Conservation (phyloP, 2,797 vertebrate genomes). For the Smutsia temminckii region DNA sequence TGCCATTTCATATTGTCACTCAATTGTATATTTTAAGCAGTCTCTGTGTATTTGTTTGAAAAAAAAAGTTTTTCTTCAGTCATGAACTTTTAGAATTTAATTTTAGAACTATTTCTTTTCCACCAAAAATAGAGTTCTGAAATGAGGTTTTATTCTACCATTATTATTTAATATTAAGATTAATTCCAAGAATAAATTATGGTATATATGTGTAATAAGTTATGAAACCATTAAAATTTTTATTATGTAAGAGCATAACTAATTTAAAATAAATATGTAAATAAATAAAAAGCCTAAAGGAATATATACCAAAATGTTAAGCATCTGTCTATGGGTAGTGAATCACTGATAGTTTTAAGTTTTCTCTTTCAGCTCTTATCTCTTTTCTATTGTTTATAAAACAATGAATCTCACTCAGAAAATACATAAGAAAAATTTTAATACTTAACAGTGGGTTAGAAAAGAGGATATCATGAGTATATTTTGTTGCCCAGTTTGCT, state of each 20-base stretch:
- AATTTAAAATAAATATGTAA: slow-evolving; percentile 22
- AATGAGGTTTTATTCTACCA: slow-evolving; percentile 34
- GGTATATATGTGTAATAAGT: slow-evolving; percentile 2
- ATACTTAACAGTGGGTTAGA: slow-evolving; percentile 1
- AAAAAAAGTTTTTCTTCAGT: background rate
- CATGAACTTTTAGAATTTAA: background rate
- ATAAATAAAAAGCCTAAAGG: background rate
- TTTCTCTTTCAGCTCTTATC: background rate
- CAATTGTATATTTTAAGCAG: slow-evolving; percentile 31
- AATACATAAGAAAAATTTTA: slow-evolving; percentile 39
- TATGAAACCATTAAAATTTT: slow-evolving; percentile 8
- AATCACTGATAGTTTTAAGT: slow-evolving; percentile 15
- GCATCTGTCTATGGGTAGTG: background rate
- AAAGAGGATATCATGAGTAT: slow-evolving; percentile 1
- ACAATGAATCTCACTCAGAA: slow-evolving; percentile 42
- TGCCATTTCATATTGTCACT: background rate
- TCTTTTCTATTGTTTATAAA: background rate
- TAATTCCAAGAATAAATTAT: slow-evolving; percentile 11
- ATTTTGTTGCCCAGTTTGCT: slow-evolving; percentile 14
- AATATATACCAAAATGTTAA: background rate
- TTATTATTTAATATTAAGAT: slow-evolving; percentile 29
- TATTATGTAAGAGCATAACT: background rate
- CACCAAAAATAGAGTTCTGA: slow-evolving; percentile 20
- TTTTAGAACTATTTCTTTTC: background rate
- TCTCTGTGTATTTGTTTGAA: background rate